Percentiles rank a stretch among this genome's conserved stretches.
phyloP scores from a whole-genome alignment of 2,888 invertebrate genomes.

The Meloe dianella region DNA sequence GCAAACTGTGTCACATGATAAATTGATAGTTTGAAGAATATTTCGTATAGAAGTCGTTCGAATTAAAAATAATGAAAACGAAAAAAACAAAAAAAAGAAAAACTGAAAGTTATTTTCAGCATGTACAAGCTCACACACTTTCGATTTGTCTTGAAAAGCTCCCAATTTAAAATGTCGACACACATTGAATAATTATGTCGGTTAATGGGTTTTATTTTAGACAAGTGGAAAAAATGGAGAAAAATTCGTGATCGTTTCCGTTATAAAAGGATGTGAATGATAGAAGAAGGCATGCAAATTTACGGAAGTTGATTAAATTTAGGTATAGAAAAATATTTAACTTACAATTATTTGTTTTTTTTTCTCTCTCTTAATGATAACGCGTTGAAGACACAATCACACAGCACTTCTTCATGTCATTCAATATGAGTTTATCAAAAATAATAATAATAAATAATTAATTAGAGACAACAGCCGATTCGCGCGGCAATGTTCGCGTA shows the following conservation, averaged over 20 bases:
- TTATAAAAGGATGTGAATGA: slow-evolving; percentile 27
- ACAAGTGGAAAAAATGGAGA: background rate
- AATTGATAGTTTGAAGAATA: background rate
- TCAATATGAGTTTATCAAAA: slow-evolving; percentile 19
- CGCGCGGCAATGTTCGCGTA: slow-evolving; percentile 26
- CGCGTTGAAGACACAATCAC: slow-evolving; percentile 9
- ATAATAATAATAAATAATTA: background rate
- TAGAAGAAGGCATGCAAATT: slow-evolving; percentile 43
- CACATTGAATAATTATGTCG: slow-evolving; percentile 8
- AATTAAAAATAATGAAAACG: background rate
- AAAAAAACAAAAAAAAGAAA: slow-evolving; percentile 16
- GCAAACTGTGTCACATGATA: slow-evolving; percentile 6
- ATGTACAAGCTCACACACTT: slow-evolving; percentile 29
- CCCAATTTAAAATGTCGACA: slow-evolving; percentile 20
- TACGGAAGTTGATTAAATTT: slow-evolving; percentile 44
- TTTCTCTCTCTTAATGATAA: too few species aligned
- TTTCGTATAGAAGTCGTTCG: background rate
- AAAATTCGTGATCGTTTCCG: slow-evolving; percentile 8
- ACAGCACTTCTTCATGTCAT: slow-evolving; percentile 32
- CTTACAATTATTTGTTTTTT: background rate
- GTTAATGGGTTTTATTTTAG: background rate
- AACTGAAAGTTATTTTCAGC: slow-evolving; percentile 33
- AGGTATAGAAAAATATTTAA: background rate
- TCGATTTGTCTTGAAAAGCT: slow-evolving; percentile 29
- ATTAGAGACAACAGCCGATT: slow-evolving; percentile 10